Evolutionary conservation across 2,888 invertebrate species (phyloP).

Genomic region (Acholoe squamosa): DNA sequence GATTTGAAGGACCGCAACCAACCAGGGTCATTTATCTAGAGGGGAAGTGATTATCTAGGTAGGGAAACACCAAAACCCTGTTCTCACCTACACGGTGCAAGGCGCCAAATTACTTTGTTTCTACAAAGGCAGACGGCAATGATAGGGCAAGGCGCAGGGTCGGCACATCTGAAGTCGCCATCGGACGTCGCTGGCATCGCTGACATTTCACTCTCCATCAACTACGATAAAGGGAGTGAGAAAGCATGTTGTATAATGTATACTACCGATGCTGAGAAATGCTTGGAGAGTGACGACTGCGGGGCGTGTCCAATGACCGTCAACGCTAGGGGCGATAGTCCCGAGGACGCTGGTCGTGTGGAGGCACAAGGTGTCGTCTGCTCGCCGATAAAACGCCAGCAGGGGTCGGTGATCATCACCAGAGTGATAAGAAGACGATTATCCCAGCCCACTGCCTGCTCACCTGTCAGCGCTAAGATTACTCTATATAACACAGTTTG

Average conservation of each 20-base stretch:
- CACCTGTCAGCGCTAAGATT: background rate
- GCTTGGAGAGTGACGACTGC: background rate
- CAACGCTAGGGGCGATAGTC: background rate
- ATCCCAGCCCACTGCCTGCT: background rate
- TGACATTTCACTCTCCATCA: background rate
- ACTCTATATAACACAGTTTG: background rate
- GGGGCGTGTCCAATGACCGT: background rate
- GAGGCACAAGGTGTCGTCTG: background rate
- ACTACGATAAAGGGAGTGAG: background rate
- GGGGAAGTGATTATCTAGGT: background rate
- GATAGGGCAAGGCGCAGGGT: background rate
- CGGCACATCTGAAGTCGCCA: background rate
- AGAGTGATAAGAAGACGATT: background rate
- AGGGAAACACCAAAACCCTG: background rate
- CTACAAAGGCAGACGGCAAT: slow-evolving; percentile 7
- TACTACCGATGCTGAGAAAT: background rate
- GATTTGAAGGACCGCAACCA: background rate
- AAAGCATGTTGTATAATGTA: no score
- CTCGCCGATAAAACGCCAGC: background rate
- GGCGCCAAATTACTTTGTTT: slow-evolving; percentile 10
- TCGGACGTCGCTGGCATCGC: background rate
- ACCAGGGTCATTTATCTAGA: background rate
- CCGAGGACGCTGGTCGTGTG: background rate
- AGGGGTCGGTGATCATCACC: background rate
- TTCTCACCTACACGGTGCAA: background rate